Evolutionary conservation across 35 echinoderm and acorn worm species (phyloP).

Genomic region (Heliocidaris tuberculata): DNA sequence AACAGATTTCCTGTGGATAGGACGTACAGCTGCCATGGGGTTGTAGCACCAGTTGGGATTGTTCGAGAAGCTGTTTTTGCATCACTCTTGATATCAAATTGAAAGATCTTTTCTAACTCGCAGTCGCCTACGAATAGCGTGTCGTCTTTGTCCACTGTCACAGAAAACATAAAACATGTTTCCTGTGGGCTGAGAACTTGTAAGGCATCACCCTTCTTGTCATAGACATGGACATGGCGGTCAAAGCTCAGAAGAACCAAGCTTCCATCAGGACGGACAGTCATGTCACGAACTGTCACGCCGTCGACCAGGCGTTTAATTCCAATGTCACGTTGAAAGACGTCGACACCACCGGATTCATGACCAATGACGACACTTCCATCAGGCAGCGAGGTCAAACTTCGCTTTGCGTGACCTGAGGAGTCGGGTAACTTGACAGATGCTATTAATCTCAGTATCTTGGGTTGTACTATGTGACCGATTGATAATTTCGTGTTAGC

Average conservation of each 20-base stretch:
- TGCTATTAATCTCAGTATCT: conserved; percentile 1
- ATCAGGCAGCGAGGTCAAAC: conserved; percentile 19
- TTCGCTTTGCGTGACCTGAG: conserved; percentile 19
- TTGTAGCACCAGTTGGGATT: conserved; percentile 6
- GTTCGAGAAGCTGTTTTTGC: background rate
- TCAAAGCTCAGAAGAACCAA: conserved; percentile 12
- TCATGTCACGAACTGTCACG: conserved; percentile 32
- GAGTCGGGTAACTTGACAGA: conserved; percentile 19
- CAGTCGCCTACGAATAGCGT: conserved; percentile 38
- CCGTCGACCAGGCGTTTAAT: conserved; percentile 13
- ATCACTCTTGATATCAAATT: conserved; percentile 33
- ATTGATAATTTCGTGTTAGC: background rate
- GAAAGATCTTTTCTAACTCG: conserved; percentile 35
- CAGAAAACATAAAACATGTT: conserved; percentile 33
- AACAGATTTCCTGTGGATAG: conserved; percentile 5
- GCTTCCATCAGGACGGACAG: background rate
- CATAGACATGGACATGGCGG: conserved; percentile 18
- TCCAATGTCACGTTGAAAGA: conserved; percentile 10
- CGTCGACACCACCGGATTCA: conserved; percentile 5
- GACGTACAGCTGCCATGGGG: conserved; percentile 29
- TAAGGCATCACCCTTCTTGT: background rate
- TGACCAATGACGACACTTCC: conserved; percentile 24
- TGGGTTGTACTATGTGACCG: conserved; percentile 10
- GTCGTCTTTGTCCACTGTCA: conserved; percentile 14
- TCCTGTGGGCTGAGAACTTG: background rate